Base-by-base conservation (phyloP, 2,113 vertebrate genomes). In the Pterocles burchelli region DNA sequence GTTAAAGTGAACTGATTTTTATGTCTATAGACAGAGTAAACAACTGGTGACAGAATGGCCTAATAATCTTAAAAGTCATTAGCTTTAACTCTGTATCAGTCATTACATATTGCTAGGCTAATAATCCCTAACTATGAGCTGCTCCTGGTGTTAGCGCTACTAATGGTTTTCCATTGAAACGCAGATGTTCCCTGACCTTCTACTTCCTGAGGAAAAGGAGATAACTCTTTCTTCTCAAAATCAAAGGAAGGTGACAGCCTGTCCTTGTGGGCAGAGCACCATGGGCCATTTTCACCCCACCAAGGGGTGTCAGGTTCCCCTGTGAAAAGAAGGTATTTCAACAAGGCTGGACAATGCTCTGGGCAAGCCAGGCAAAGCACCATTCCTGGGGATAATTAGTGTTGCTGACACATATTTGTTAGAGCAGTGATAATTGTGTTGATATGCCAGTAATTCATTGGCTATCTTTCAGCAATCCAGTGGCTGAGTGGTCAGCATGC, bases 61-160 rank as follows among this genome's bases (percentile, higher is more conserved):
- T 83, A 75, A 85, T 84, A 13, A 85, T 73, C 71, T 83, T 83
- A 68, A 52, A 92, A 95, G 75, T 92, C n/a, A 88, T 96, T 95
- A 90, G 22, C 52, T 82, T 83, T 82, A 85, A 41, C 61, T 72
- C 67, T 52, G 6, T 83, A 89, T 96, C 76, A 92, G 17, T 89
- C 62, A 72, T 90, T 96, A 71, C 38, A 75, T 89, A 94, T 85
- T 92, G 63, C 79, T 73, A 45, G 13, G 80, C 59, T 95, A 93
- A 91, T 95, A 92, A 92, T 91, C 48, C 36, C 72, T 89, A 91
- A 96, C 95, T 91, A 88, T 85, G 81, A 97, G n/a, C 46, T 66
- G 34, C 36, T 92, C 21, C 52, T 88, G 26, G n/a, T 71, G 24
- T 81, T 93, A 93, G 25, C 36, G 63, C 31, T 80, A 4, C 45